phyloP scores from a whole-genome alignment of 2,888 invertebrate genomes.

The Cryptophagus acutangulus region DNA sequence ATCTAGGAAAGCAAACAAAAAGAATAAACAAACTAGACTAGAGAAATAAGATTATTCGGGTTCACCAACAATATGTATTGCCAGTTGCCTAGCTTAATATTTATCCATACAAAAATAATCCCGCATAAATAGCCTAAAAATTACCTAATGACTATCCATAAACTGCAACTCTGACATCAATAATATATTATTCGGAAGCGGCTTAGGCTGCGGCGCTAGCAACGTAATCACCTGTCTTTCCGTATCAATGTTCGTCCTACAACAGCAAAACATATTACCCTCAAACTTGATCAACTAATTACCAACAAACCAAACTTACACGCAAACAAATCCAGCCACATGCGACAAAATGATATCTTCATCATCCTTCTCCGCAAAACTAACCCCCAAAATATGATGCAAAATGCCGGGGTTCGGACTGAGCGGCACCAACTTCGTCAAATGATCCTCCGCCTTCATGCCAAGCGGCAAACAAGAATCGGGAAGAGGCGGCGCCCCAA shows the following conservation, averaged over 20 bases:
- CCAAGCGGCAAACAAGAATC: conserved; percentile 96
- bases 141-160: conserved; percentile 90
- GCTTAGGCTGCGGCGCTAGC: conserved; percentile 89
- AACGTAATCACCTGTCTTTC: conserved; percentile 85
- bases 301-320: conserved; percentile 69
- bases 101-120: too few species aligned
- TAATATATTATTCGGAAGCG: conserved; percentile 81
- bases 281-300: background rate
- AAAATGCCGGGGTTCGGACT: conserved; percentile 70
- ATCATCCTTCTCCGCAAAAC: conserved; percentile 75
- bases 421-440: conserved; percentile 81
- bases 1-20: too few species aligned
- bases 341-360: conserved; percentile 86
- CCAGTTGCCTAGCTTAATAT: too few species aligned
- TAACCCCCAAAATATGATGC: conserved; percentile 86
- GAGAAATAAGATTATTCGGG: too few species aligned
- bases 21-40: too few species aligned
- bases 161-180: conserved; percentile 89
- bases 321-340: conserved; percentile 85
- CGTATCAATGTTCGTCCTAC: conserved; percentile 83
- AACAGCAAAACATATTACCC: conserved; percentile 31
- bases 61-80: too few species aligned
- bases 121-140: too few species aligned
- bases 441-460: conserved; percentile 88
- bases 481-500: conserved; percentile 88